Base-by-base conservation (phyloP, 2,113 vertebrate genomes). In the Naja naja region DNA sequence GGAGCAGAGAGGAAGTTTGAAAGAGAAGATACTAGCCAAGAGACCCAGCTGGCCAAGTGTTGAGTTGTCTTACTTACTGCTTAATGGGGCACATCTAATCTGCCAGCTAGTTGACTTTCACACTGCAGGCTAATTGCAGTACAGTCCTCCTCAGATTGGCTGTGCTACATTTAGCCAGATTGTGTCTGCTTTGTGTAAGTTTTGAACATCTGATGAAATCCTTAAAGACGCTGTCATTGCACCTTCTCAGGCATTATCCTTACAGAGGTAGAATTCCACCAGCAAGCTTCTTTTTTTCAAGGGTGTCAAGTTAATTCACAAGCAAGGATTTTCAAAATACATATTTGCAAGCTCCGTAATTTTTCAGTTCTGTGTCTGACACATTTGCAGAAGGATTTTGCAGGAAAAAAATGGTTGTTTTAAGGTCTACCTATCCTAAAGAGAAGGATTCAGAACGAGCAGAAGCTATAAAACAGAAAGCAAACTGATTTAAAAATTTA, bases 61-160 rank as follows among this genome's bases (percentile, higher is more conserved):
- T 30, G 30, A 89, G 88, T 43, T 89, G 11, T 18, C 10, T 85
- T 30, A 30, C 23, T 54, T 81, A 3, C 8, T 47, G 3, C 43
- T 49, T 81, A 43, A 54, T 49, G 22, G 22, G 14, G 22, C 7
- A 0, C 11, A 60, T 39, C 60, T n/a, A 85, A 89, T 1, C 0
- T 54, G 89, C 87, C 60, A 9, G 60, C 52, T 53, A 27, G 23
- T 52, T 91, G 69, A 34, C 47, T 27, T 93, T 58, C 30, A 86
- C 45, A 3, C 39, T 1, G 22, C 0, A 0, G 58, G 47, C 2
- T 0, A 16, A 87, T 90, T 0, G n/a, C 23, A 34, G 20, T 10
- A 49, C 6, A 49, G 11, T 5, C 49, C 23, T 49, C n/a, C 47
- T 34, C 85, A 87, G 23, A 2, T 87, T 86, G 81, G 39, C 18